A percentile compares a stretch with the other conserved stretches of the same genome.
phyloP scores from a whole-genome alignment of 2,797 vertebrate species.

The Pempheris klunzingeri region DNA sequence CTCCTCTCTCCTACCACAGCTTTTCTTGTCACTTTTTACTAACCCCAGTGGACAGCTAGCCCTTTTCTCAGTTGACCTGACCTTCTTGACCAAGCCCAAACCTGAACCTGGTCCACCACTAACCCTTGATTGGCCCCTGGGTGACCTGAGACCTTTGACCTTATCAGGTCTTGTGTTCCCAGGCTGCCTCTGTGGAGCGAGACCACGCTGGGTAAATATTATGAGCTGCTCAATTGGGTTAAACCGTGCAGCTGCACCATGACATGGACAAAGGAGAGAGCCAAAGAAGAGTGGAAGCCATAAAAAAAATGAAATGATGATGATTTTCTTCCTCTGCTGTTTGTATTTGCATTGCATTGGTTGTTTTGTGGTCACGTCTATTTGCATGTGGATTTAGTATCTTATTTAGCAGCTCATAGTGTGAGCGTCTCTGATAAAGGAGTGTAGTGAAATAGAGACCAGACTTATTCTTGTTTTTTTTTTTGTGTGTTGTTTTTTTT shows the following conservation, averaged over 20 bases:
- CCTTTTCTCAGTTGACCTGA: conserved; percentile 54
- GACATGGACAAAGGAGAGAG: conserved; percentile 11
- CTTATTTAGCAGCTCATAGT: conserved; percentile 48
- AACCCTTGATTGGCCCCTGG: conserved; percentile 62
- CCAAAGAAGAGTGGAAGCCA: conserved; percentile 8
- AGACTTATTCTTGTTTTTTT: conserved; percentile 55
- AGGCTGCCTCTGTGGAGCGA: conserved; percentile 24
- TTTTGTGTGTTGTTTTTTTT: conserved; percentile 27
- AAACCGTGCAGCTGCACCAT: conserved; percentile 33
- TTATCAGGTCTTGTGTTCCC: conserved; percentile 47
- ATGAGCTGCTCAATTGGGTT: conserved; percentile 19
- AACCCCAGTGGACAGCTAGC: conserved; percentile 27
- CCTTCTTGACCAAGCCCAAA: conserved; percentile 60
- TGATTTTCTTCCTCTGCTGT: conserved; percentile 7
- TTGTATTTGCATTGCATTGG: background rate
- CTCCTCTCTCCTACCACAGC: too few relatives aligned
- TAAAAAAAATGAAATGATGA: background rate
- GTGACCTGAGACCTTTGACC: conserved; percentile 72
- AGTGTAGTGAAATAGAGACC: conserved; percentile 23
- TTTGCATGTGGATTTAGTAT: conserved; percentile 52
- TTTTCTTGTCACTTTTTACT: conserved; percentile 39
- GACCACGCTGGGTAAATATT: conserved; percentile 52
- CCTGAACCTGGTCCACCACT: conserved; percentile 64
- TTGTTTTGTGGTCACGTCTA: conserved; percentile 20
- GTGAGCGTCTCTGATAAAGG: conserved; percentile 28